Conservation (phyloP, 2,113 vertebrate species). For the Serilophus lunatus region DNA sequence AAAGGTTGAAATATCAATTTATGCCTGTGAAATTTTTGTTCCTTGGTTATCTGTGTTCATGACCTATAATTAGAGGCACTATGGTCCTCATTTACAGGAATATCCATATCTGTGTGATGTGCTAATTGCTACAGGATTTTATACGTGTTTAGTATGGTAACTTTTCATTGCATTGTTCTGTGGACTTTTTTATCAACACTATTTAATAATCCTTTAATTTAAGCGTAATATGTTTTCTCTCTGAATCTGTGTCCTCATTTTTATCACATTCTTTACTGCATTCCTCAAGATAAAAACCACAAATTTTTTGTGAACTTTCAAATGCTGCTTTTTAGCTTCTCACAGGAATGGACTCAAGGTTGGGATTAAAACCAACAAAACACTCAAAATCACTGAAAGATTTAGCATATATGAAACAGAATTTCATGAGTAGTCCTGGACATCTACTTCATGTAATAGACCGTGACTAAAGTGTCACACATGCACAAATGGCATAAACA, state of each 20-base stretch:
- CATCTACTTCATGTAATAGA: rapidly evolving
- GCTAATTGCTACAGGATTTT: background rate
- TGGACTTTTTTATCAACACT: background rate
- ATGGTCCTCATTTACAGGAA: background rate
- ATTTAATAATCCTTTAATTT: background rate
- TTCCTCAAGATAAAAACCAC: rapidly evolving
- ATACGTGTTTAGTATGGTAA: background rate
- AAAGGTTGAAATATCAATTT: background rate
- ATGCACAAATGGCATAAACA: rapidly evolving
- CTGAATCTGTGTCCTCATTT: background rate
- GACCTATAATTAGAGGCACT: background rate
- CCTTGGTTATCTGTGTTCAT: background rate
- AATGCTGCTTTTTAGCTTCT: background rate
- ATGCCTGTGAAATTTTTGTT: background rate
- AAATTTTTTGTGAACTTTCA: background rate
- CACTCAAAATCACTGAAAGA: background rate
- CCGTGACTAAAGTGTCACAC: background rate
- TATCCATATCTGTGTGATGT: background rate
- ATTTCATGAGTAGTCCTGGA: background rate
- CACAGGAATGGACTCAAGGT: background rate
- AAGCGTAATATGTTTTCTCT: background rate
- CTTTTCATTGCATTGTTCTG: background rate
- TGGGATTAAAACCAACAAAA: background rate
- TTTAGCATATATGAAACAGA: background rate
- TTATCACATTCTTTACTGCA: background rate